A percentile compares a stretch with the other conserved stretches of the same genome.
Conservation (phyloP, 1,140 invertebrate genomes). For the Meteorus sp. region DNA sequence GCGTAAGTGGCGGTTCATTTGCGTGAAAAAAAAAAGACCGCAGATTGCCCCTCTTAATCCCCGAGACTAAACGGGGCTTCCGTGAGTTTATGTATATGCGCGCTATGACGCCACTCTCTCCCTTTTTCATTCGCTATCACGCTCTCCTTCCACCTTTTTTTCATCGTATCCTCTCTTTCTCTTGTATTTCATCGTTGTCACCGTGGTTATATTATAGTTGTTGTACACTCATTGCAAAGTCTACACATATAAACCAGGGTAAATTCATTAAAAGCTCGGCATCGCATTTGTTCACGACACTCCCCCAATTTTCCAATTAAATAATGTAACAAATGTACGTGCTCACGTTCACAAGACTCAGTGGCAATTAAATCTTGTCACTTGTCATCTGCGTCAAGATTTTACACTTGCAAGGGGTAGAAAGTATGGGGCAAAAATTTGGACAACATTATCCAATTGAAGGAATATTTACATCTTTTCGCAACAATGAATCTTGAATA, state of each 20-base stretch:
- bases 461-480: too few species aligned
- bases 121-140: conserved; percentile 6
- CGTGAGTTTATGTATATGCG: conserved; percentile 13
- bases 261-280: conserved; percentile 51
- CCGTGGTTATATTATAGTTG: conserved; percentile 25
- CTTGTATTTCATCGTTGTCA: conserved; percentile 5
- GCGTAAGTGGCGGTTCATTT: conserved; percentile 49
- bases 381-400: conserved; percentile 9
- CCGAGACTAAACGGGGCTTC: conserved; percentile 27
- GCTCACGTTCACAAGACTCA: too few species aligned
- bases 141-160: not conserved
- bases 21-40: conserved; percentile 46
- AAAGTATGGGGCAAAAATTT: too few species aligned
- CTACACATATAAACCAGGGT: conserved; percentile 47
- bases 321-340: conserved; percentile 49
- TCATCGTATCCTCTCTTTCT: too few species aligned
- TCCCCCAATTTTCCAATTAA: conserved; percentile 46
- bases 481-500: too few species aligned
- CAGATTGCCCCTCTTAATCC: conserved; percentile 56
- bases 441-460: too few species aligned
- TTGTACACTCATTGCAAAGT: too few species aligned
- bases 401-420: not conserved
- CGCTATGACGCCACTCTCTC: conserved; percentile 22
- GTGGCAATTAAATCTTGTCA: conserved; percentile 30
- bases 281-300: conserved; percentile 45